Base-by-base conservation (phyloP, 2,888 invertebrate genomes). In the Dichetophora obliterata region DNA sequence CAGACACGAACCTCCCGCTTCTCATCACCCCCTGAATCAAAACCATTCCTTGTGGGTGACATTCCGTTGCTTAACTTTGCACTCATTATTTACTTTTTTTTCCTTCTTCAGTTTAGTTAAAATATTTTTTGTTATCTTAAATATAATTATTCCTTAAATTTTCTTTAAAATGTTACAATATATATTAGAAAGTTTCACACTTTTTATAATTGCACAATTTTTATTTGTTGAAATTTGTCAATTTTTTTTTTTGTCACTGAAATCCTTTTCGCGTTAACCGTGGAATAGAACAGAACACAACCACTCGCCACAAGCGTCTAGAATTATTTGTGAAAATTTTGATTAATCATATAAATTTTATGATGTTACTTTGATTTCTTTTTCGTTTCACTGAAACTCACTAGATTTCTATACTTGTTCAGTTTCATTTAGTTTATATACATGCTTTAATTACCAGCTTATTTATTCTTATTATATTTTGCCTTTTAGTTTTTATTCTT, bases 1-100 rank as follows among this genome's bases (percentile, higher is more conserved):
- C 82, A 82, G 24, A 82, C 82, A 48, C 82, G 82, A 70, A 82
- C 76, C 77, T 82, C 82, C 76, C 79, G 79, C 54, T 68, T 72
- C 57, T 50, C 73, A 24, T 68, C 73, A 24, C 63, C 69, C 54
- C 22, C 76, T 5, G 3, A 19, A 19, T 19, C 69, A 52, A 37
- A 37, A 31, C 68, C 68, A 22, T 68, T 61, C 75, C n/a, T 72
- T 59, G 54, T 71, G 27, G 65, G 61, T 24, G 66, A 5, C 43
- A 31, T 61, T 54, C 57, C 75, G 70, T 80, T 77, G 71, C 61
- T 80, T 65, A 75, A 63, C 78, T 79, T 77, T 78, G 80, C 81
- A 79, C 80, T 76, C 82, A 82, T 82, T 80, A 78, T 80, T 54
- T 52, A 48, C 4, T 11, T 22, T 74, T 75, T 57, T 43, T 70